phyloP scores from a whole-genome alignment of 2,888 invertebrate genomes.

The Protophormia terraenovae region DNA sequence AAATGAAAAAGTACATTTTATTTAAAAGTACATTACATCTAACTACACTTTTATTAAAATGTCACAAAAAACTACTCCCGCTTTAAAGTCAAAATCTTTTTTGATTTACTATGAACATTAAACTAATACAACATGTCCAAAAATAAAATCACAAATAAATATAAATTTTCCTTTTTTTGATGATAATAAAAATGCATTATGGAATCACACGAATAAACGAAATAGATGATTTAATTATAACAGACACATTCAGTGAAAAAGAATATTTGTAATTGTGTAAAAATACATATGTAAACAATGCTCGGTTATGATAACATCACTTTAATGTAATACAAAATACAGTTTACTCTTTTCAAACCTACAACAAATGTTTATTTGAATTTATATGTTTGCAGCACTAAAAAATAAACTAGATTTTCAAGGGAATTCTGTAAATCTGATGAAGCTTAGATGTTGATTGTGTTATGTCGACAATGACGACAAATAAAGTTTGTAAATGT shows the following conservation, averaged over 20 bases:
- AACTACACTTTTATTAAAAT: no score
- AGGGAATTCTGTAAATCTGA: background rate
- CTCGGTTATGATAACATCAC: constrained; percentile 32
- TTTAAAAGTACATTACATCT: no score
- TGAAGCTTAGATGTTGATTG: background rate
- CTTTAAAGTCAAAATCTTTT: no score
- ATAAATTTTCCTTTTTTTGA: background rate
- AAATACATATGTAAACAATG: constrained; percentile 32
- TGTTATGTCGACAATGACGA: background rate
- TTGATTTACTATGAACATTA: background rate
- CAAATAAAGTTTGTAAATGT: constrained; percentile 2
- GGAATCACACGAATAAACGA: background rate
- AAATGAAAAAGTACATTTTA: no score
- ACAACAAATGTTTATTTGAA: no score
- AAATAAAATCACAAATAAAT: background rate
- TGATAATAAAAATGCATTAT: background rate
- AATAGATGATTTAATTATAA: constrained; percentile 53
- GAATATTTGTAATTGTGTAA: background rate
- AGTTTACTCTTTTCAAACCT: background rate
- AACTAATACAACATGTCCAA: background rate
- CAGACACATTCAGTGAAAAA: background rate
- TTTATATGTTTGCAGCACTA: background rate
- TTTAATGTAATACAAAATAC: constrained; percentile 8
- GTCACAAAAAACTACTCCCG: no score
- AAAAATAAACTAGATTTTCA: no score